Conservation (phyloP, 2,797 vertebrate species). For the Aselliscus stoliczkanus region DNA sequence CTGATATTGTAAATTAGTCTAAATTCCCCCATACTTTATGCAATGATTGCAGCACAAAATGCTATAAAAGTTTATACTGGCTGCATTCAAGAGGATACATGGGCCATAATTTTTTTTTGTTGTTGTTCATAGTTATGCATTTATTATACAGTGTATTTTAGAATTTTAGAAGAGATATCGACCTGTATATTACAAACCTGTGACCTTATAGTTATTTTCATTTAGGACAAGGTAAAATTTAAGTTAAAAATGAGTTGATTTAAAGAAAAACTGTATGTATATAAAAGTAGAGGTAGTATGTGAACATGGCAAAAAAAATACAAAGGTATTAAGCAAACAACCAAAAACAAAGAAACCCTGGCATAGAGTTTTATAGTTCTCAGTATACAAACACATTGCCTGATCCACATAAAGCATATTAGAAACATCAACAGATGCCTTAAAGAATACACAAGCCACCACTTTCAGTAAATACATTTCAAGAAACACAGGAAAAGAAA, state of each 20-base stretch:
- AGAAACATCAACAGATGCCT: background rate
- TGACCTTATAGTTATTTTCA: background rate
- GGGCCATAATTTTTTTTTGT: background rate
- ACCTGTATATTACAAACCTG: background rate
- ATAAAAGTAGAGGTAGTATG: background rate
- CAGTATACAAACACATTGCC: background rate
- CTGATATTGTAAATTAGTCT: slow-evolving; percentile 1
- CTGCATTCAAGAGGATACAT: background rate
- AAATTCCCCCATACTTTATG: background rate
- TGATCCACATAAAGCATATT: background rate
- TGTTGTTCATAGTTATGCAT: background rate
- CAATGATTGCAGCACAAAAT: background rate
- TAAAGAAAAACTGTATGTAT: background rate
- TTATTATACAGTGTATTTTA: background rate
- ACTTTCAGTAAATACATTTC: background rate
- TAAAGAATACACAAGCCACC: background rate
- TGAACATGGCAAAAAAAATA: background rate
- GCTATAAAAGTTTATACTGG: background rate
- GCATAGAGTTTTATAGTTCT: background rate
- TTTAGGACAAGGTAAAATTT: background rate
- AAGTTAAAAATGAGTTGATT: background rate
- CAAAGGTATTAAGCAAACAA: background rate
- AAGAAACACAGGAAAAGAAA: background rate
- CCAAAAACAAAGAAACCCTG: background rate
- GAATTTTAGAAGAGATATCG: slow-evolving; percentile 32